Percentiles rank a stretch among this genome's conserved stretches.
Conservation (phyloP, 2,113 vertebrate genomes). For the Dicaeum eximium region DNA sequence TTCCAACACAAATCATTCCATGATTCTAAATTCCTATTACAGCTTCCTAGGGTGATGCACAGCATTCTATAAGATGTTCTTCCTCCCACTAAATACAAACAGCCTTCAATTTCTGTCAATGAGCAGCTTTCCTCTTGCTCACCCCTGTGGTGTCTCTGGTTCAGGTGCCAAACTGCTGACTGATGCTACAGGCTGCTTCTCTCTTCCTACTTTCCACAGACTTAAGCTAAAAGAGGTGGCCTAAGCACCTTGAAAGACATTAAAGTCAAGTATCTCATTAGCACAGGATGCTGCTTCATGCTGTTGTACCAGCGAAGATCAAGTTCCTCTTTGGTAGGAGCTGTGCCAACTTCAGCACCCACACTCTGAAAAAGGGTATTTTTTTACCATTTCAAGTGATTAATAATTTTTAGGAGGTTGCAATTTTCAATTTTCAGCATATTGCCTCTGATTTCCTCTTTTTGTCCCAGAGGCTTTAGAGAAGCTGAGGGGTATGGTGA, state of each 20-base stretch:
- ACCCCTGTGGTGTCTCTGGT: background rate
- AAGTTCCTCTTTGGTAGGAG: background rate
- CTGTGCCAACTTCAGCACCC: background rate
- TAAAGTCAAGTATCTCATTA: background rate
- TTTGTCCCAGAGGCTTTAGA: background rate
- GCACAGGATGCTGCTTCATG: background rate
- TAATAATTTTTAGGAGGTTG: background rate
- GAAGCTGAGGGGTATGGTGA: background rate
- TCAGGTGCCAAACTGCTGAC: background rate
- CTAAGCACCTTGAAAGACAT: background rate
- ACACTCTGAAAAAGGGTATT: background rate
- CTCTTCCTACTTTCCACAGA: background rate
- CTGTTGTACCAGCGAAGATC: background rate
- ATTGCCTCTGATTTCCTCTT: background rate
- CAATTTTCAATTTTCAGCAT: background rate
- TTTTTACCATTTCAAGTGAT: background rate
- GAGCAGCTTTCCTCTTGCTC: background rate
- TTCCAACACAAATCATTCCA: background rate
- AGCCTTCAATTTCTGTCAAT: accelerated
- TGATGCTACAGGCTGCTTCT: background rate
- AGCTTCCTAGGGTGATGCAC: background rate
- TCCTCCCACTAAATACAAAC: background rate
- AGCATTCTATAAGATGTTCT: background rate
- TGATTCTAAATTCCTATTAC: background rate
- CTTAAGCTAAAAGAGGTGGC: background rate